Conservation (phyloP, 2,113 vertebrate species). For the Hoplias malabaricus region DNA sequence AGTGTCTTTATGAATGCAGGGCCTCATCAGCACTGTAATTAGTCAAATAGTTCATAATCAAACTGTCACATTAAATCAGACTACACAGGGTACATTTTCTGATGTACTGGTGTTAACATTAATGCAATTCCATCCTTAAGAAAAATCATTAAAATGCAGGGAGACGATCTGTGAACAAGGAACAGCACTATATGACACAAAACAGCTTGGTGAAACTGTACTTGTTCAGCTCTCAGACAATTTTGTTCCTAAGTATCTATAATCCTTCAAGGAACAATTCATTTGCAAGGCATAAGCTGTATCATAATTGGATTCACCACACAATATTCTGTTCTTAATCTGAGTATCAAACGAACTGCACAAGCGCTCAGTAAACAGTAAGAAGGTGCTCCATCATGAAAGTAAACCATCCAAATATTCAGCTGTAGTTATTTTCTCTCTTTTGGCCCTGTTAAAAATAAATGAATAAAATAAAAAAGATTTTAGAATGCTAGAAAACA, state of each 20-base stretch:
- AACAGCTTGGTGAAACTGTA: background rate
- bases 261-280: background rate
- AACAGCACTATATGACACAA: background rate
- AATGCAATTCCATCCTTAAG: too few relatives aligned
- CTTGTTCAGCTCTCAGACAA: background rate
- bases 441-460: too few relatives aligned
- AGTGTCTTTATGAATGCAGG: too few relatives aligned
- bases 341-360: background rate
- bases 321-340: background rate
- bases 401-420: too few relatives aligned
- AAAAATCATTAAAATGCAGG: too few relatives aligned
- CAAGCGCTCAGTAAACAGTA: background rate
- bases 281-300: background rate
- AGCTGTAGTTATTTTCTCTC: too few relatives aligned
- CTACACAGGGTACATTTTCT: too few relatives aligned
- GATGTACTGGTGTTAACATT: too few relatives aligned
- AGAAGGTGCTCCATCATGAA: background rate
- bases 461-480: slow-evolving; percentile 9
- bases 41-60: too few relatives aligned
- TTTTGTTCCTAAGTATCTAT: background rate
- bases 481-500: too few relatives aligned
- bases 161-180: background rate
- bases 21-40: too few relatives aligned
- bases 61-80: too few relatives aligned
- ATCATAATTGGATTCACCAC: background rate